Conservation (phyloP, 2,113 vertebrate genomes). For the Nyctereutes procyonoides region DNA sequence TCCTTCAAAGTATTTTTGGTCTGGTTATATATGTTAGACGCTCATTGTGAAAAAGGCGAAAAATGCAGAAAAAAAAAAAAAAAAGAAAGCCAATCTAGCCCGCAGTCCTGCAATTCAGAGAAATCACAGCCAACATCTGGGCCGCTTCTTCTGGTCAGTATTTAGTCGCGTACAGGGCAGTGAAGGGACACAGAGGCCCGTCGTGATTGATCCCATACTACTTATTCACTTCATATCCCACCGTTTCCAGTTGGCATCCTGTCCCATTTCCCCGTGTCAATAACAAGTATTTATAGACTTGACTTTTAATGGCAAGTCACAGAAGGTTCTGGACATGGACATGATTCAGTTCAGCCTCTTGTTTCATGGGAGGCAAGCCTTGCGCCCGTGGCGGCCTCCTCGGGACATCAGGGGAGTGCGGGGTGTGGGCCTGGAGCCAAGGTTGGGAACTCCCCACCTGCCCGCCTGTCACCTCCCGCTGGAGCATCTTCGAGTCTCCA, state of each 20-base stretch:
- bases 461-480: fast-evolving
- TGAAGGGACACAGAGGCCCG: fast-evolving
- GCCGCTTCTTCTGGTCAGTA: fast-evolving
- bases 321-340: background rate
- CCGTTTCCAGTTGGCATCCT: background rate
- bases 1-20: background rate
- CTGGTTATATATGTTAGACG: background rate
- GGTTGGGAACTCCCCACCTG: fast-evolving
- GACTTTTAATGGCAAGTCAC: background rate
- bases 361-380: background rate
- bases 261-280: background rate
- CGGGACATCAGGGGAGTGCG: background rate
- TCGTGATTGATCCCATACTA: fast-evolving
- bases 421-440: background rate
- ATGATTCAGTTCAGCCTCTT: background rate
- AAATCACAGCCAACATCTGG: background rate
- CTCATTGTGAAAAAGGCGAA: background rate
- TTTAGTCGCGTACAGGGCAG: background rate
- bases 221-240: fast-evolving
- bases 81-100: background rate
- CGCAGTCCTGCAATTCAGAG: fast-evolving
- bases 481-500: fast-evolving
- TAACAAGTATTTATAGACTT: background rate
- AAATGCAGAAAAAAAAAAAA: background rate
- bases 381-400: fast-evolving